Evolutionary conservation across 2,113 vertebrate species (phyloP), one percentile per base, ranked within the genome.

Genomic region (Aspidoscelis tigris): DNA sequence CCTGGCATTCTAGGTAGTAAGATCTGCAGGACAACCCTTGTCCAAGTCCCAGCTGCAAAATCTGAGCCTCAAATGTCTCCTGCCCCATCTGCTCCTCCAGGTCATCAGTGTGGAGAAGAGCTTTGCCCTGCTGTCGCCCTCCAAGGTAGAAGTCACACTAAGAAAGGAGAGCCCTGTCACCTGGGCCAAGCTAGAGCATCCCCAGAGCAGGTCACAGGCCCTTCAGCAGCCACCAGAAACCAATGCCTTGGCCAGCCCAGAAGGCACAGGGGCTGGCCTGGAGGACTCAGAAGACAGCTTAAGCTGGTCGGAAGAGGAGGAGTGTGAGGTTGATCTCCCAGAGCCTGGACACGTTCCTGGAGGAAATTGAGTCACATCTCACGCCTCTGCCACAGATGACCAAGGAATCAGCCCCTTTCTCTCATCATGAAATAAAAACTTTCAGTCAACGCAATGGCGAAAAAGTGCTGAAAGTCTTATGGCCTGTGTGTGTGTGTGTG

Each of bases 181-280:
- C 76, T 99, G 99, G 99, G 97, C 97, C 44, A 97, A 96, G 91
- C 96, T 99, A 93, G 98, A 99, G 89, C 96, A 98, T 91, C 96
- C 1, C 80, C 93, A 89, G 72, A 94, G 90, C 94, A 94, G 24
- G 85, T 55, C 0, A 77, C 95, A 73, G 82, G 81, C 16, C 53
- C 5, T 1, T 84, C 41, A 43, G 14, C 64, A 77, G 41, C 92
- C 90, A 74, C 75, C 81, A 7, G 89, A 94, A 47, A 82, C 82
- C 82, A 87, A 89, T 7, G 47, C 78, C 79, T 81, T 47, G n/a
- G 75, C 69, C 0, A 0, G 55, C 3, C 90, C 91, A 84, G 84
- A 89, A 33, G 87, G 85, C 0, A 22, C 80, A 78, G 88, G 90
- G 43, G 71, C 1, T 10, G 68, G 33, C 1, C 20, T 4, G 22